These are phyloP conservation scores for Epinephelus moara DNA, from an alignment of 2,113 vertebrate genomes.

Conservation along the genomic window DNA sequence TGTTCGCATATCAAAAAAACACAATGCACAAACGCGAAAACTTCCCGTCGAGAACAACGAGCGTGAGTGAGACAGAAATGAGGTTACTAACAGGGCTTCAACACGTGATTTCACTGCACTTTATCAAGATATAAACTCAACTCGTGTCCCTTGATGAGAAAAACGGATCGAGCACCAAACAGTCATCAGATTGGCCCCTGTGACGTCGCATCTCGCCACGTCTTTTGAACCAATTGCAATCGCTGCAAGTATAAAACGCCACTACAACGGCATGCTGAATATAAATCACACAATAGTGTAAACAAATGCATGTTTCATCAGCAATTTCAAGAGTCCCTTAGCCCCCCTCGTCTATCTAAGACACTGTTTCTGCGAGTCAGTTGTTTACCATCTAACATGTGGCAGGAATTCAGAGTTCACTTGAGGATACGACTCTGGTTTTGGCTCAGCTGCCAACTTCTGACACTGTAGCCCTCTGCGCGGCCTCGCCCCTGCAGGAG, in stretches of 20 bases:
- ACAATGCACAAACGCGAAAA: constrained; percentile 9
- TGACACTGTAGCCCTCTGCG: constrained; percentile 83
- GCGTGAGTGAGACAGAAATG: background rate
- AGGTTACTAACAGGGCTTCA: background rate
- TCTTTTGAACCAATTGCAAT: constrained; percentile 89
- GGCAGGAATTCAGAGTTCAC: constrained; percentile 84
- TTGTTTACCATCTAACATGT: constrained; percentile 81
- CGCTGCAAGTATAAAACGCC: constrained; percentile 60
- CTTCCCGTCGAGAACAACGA: background rate
- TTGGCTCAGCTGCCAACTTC: constrained; percentile 84
- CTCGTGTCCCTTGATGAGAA: constrained; percentile 63
- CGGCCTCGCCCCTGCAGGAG: constrained; percentile 81
- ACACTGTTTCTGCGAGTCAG: constrained; percentile 65
- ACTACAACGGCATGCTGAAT: constrained; percentile 26
- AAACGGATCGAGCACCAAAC: constrained; percentile 80
- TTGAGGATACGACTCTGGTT: constrained; percentile 85
- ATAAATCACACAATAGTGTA: constrained; percentile 77
- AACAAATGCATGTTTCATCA: constrained; percentile 48
- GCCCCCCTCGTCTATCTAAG: constrained; percentile 41
- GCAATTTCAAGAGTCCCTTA: constrained; percentile 28
- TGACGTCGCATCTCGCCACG: constrained; percentile 97
- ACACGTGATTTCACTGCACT: background rate
- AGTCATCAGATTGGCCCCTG: constrained; percentile 82
- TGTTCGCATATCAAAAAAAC: constrained; percentile 45
- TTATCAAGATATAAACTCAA: constrained; percentile 14